These are phyloP conservation scores for Epinephelus fuscoguttatus DNA, from an alignment of 2,113 vertebrate species.

Conservation along the genomic window DNA sequence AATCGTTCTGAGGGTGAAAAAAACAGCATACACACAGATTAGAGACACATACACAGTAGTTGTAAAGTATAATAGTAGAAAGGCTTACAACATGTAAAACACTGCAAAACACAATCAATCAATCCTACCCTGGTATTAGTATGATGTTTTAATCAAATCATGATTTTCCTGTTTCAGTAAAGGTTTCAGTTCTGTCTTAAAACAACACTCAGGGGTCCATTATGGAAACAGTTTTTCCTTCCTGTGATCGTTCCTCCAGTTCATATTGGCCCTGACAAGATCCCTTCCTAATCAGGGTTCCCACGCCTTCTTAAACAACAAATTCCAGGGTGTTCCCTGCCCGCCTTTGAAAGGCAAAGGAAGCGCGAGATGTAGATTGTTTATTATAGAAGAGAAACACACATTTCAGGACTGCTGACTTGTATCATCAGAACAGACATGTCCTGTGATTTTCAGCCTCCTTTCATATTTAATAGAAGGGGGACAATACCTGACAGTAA, in stretches of 20 bases:
- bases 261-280: neutral
- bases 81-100: neutral
- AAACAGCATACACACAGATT: neutral
- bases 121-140: neutral
- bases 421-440: no score
- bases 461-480: no score
- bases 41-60: neutral
- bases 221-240: neutral
- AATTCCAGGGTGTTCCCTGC: no score
- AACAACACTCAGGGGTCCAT: neutral
- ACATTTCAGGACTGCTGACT: no score
- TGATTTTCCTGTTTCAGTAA: neutral
- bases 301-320: no score
- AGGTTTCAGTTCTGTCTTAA: neutral
- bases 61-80: neutral
- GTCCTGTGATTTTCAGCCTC: no score
- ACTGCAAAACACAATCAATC: neutral
- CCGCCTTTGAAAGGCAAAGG: no score
- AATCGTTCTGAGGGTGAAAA: slow-evolving; percentile 89
- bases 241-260: neutral
- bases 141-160: neutral
- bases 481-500: no score
- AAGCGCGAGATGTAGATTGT: no score
- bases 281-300: neutral
- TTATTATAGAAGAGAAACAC: no score